A percentile compares a stretch with the other conserved stretches of the same genome.
phyloP scores from a whole-genome alignment of 2,797 vertebrate species.

The Argyrosomus regius region DNA sequence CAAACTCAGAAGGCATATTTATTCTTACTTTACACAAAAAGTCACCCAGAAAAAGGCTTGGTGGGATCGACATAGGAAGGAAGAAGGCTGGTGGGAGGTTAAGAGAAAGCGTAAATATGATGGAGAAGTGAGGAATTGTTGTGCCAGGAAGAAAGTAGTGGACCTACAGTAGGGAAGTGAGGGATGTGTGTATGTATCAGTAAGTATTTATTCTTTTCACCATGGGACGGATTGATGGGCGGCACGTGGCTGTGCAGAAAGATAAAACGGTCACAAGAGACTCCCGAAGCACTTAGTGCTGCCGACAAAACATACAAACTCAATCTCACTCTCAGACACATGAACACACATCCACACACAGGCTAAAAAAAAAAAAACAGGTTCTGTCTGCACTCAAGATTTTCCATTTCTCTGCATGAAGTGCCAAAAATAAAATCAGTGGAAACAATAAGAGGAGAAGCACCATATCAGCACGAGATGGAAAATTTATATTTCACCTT shows the following conservation, averaged over 20 bases:
- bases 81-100: neutral
- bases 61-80: neutral
- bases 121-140: neutral
- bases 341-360: neutral
- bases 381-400: neutral
- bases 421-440: neutral
- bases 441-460: neutral
- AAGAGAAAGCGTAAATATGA: neutral
- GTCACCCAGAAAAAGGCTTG: neutral
- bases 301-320: slow-evolving; percentile 9
- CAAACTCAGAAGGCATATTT: too few relatives aligned
- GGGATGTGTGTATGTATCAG: neutral
- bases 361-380: neutral
- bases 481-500: neutral
- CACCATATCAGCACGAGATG: too few relatives aligned
- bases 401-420: neutral
- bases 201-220: slow-evolving; percentile 1
- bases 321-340: slow-evolving; percentile 5
- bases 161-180: neutral
- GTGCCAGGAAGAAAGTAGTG: neutral
- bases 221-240: neutral
- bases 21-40: too few relatives aligned
- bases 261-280: slow-evolving; percentile 37
- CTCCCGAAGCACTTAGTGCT: slow-evolving; percentile 50
- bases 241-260: slow-evolving; percentile 3